A percentile compares a stretch with the other conserved stretches of the same genome.
These are phyloP conservation scores for Biston betularia DNA, from an alignment of 2,888 invertebrate species.

Conservation along the genomic window DNA sequence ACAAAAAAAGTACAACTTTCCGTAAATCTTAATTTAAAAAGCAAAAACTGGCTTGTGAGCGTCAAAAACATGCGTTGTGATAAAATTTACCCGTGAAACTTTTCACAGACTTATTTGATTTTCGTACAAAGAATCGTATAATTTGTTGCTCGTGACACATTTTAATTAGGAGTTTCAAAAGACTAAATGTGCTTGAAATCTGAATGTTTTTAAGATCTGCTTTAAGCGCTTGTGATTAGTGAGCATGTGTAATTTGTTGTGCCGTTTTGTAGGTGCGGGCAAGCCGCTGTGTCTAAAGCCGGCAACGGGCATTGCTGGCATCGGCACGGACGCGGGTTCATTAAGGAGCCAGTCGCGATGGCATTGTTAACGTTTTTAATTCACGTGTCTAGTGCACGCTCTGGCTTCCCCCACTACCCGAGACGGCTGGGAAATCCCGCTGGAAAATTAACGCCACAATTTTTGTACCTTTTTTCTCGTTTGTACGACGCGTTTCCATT, in stretches of 20 bases:
- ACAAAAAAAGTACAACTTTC: slow-evolving; percentile 12
- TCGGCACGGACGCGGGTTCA: slow-evolving; percentile 67
- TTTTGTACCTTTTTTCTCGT: slow-evolving; percentile 74
- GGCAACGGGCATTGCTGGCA: slow-evolving; percentile 37
- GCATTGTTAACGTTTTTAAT: slow-evolving; percentile 84
- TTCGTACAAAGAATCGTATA: slow-evolving; percentile 18
- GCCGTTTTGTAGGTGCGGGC: slow-evolving; percentile 44
- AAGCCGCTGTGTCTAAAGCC: neutral
- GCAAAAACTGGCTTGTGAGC: neutral
- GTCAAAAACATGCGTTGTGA: slow-evolving; percentile 24
- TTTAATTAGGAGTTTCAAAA: slow-evolving; percentile 38
- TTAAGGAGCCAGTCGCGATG: slow-evolving; percentile 77
- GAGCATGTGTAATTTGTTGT: slow-evolving; percentile 49
- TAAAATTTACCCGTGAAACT: slow-evolving; percentile 27
- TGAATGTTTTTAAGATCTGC: slow-evolving; percentile 35
- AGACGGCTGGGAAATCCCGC: slow-evolving; percentile 83
- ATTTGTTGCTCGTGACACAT: slow-evolving; percentile 33
- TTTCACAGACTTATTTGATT: slow-evolving; percentile 30
- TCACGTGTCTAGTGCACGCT: slow-evolving; percentile 84
- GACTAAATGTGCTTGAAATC: slow-evolving; percentile 35
- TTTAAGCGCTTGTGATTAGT: slow-evolving; percentile 34
- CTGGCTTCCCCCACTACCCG: slow-evolving; percentile 64
- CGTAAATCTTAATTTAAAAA: slow-evolving; percentile 23
- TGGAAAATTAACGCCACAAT: slow-evolving; percentile 84
- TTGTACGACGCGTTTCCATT: slow-evolving; percentile 76